Evolutionary conservation across 2,888 invertebrate genomes (phyloP), one percentile per base, ranked within the genome.

Genomic region (Lasius platythorax): DNA sequence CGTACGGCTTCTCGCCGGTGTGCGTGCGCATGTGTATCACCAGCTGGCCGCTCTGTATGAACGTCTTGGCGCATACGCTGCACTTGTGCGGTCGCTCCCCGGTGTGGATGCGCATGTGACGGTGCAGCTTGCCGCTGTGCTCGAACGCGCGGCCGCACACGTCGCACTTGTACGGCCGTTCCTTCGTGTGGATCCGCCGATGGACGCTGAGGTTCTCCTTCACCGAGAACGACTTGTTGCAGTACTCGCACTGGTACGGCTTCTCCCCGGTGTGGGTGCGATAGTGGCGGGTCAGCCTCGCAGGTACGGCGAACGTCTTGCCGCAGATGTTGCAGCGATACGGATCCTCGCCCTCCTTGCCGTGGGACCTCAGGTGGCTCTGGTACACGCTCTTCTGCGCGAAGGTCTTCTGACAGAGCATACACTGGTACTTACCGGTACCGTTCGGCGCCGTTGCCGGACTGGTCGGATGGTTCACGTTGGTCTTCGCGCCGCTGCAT

Each of bases 201-300:
- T 98, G 98, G 18, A 98, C 98, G 95, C 98, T 98, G 84, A 98
- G 96, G 95, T 98, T 98, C 95, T 98, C 98, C 95, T 98, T 98
- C 11, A 98, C 98, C 93, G 98, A 98, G 95, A 98, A 98, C 93
- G 98, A 97, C 95, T 98, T 98, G 95, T 97, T 97, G 95, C 98
- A 98, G 95, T 98, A 98, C 95, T 98, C 98, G 95, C 98, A 98
- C 95, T 98, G 97, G 95, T 98, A 98, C 0, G 98, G 98, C 91
- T 98, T 97, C 94, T 98, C 98, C 56, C 98, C 98, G 37, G 98
- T 98, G 94, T 98, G 98, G 12, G 98, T 98, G 85, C 98, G 96
- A 94, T 98, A 98, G 94, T 98, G 98, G 68, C 98, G 97, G 83
- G 96, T 97, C 89, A 98, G 96, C 86, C 98, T 96, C 78, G 98